These are phyloP conservation scores for Centropus bengalensis DNA, from an alignment of 2,113 vertebrate species.

Conservation along the genomic window DNA sequence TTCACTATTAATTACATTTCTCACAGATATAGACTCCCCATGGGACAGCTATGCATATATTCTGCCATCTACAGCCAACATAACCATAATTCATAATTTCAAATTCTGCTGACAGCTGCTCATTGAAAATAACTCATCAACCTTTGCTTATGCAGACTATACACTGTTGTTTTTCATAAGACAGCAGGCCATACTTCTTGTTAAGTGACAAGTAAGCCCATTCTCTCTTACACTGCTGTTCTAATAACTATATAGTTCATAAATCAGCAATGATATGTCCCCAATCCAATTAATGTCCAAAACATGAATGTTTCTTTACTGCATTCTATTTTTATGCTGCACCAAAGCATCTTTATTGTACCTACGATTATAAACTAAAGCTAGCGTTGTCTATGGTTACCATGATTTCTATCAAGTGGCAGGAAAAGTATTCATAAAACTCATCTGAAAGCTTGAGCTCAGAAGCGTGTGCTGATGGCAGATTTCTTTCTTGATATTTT, in stretches of 20 bases:
- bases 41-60: neutral
- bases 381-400: neutral
- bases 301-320: neutral
- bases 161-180: neutral
- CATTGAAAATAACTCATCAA: neutral
- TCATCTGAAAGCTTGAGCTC: neutral
- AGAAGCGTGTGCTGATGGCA: neutral
- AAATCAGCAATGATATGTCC: neutral
- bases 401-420: neutral
- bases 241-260: neutral
- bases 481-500: neutral
- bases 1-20: neutral
- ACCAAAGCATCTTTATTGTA: neutral
- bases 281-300: neutral
- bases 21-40: neutral
- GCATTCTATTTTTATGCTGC: neutral
- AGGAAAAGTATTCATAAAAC: neutral
- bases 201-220: neutral
- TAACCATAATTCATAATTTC: neutral
- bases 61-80: neutral
- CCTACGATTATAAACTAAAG: neutral
- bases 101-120: neutral
- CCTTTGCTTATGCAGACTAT: neutral
- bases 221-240: neutral
- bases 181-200: neutral